Percentiles rank a stretch among this genome's conserved stretches.
These are phyloP conservation scores for Lordiphosa clarofinis DNA, from an alignment of 1,140 invertebrate genomes.

Conservation along the genomic window DNA sequence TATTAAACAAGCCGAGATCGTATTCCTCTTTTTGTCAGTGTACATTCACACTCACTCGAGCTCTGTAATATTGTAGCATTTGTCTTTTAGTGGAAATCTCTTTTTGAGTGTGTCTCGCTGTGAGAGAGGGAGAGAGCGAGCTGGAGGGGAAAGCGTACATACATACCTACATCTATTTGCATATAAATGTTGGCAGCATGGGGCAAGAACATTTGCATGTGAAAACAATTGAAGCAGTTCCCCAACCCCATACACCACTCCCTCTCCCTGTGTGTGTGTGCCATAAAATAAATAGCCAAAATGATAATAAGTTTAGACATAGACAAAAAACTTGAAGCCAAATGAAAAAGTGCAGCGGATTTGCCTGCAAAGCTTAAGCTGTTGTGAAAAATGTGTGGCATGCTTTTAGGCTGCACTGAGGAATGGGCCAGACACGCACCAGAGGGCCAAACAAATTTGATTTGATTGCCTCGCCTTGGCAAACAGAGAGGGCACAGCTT, in stretches of 20 bases:
- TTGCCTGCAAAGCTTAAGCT: constrained; percentile 65
- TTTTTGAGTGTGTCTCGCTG: constrained; percentile 67
- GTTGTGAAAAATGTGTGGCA: constrained; percentile 69
- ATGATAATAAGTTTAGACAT: constrained; percentile 74
- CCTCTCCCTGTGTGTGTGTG: constrained; percentile 16
- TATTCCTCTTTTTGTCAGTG: constrained; percentile 11
- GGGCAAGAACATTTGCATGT: constrained; percentile 59
- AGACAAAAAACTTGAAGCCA: constrained; percentile 73
- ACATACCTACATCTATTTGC: constrained; percentile 56
- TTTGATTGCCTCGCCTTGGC: constrained; percentile 50
- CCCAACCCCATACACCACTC: not conserved
- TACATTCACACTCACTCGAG: constrained; percentile 13
- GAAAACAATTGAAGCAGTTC: constrained; percentile 64
- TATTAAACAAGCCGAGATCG: too few species aligned
- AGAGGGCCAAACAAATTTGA: constrained; percentile 67
- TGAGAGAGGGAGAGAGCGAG: constrained; percentile 13
- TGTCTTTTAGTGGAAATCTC: constrained; percentile 76
- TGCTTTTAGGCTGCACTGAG: constrained; percentile 67
- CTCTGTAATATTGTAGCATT: constrained; percentile 73
- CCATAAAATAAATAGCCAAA: constrained; percentile 76
- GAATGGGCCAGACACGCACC: constrained; percentile 19
- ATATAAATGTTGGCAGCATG: constrained; percentile 63
- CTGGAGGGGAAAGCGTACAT: constrained; percentile 3
- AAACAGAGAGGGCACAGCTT: constrained; percentile 17
- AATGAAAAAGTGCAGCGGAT: constrained; percentile 75